phyloP scores from a whole-genome alignment of 2,113 vertebrate genomes.

The Circaetus gallicus region DNA sequence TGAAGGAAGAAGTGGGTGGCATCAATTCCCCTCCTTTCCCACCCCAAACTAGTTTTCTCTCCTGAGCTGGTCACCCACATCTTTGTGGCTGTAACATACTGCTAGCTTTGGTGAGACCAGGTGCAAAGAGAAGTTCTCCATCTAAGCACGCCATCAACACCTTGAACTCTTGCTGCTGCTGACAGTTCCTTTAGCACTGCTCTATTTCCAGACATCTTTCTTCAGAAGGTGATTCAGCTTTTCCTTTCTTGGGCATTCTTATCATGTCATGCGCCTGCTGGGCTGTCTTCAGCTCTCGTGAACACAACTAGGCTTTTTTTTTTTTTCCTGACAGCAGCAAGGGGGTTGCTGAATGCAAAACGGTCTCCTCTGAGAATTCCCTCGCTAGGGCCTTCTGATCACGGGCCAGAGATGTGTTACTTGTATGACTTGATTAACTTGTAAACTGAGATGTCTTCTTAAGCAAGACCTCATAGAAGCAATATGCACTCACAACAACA shows the following conservation, averaged over 20 bases:
- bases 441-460: background rate
- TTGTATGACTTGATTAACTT: background rate
- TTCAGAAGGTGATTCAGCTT: background rate
- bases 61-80: background rate
- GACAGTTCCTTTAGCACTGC: background rate
- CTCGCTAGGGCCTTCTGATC: background rate
- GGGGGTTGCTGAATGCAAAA: background rate
- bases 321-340: background rate
- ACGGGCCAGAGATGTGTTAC: background rate
- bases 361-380: background rate
- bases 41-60: background rate
- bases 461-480: background rate
- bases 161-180: background rate
- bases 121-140: background rate
- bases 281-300: background rate
- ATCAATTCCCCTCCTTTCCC: background rate
- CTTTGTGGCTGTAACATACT: background rate
- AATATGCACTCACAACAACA: background rate
- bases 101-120: background rate
- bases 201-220: background rate
- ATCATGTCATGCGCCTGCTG: background rate
- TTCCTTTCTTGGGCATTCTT: background rate
- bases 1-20: background rate
- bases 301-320: background rate
- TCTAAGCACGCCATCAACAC: background rate